Base-by-base conservation (phyloP, 1,140 invertebrate species). In the Bicyclus anynana region DNA sequence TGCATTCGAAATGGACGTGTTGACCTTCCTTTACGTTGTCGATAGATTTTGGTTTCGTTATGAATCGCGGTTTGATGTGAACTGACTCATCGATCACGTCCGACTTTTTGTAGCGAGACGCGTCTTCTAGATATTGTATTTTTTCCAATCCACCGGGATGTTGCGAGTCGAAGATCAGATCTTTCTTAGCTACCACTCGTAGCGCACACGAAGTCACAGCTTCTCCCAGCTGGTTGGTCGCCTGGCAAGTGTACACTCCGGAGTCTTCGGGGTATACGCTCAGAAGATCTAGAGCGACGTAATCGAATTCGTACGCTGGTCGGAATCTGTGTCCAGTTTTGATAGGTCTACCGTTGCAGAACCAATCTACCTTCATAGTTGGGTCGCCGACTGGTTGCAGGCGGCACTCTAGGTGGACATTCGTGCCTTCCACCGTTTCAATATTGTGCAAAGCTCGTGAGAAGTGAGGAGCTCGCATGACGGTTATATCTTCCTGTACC, bases 271-370 rank as follows among this genome's bases (percentile, higher is more conserved):
- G 96, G 79, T 99, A 99, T 4, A 98, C 97, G 67, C 96, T 97
- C 1, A 99, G 89, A 23, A 99, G 93, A 84, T 99, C 98, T 20
- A 99, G 87, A 27, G 97, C 96, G 5, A 99, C 97, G 78, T 98
- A 98, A 78, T 99, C 98, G 84, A 99, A 99, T 87, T 99, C 98
- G 85, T 98, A 96, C 2, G 97, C 95, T 42, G 97, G 97, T 84
- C 97, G 92, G 90, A 99, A 99, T 58, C 98, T 92, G 80, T 98
- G 97, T 12, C 97, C 97, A 29, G 93, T 95, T 81, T 94, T 95
- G 3, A 97, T 93, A 14, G 94, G 95, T 65, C 93, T 90, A 38
- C 97, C 97, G 87, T 99, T 98, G 17, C 97, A 95, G 77, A 98
- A 96, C 98, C 98, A 99, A 68, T 99, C 97, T 4, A 99, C 95